Evolutionary conservation across 2,113 vertebrate genomes (phyloP).

Genomic region (Steatornis caripensis): DNA sequence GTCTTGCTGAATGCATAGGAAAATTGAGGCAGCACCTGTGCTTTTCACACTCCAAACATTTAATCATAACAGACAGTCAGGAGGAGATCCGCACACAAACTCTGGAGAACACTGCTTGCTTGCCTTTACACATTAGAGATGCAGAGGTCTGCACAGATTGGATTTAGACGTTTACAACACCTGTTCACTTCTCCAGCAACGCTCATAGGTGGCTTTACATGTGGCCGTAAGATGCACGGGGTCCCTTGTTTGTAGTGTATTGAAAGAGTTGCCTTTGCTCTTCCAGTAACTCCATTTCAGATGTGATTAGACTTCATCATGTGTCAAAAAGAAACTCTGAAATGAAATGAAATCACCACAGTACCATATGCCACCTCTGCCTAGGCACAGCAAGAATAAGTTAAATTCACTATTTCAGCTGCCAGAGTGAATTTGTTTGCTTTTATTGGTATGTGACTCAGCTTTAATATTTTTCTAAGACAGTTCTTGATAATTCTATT

Average conservation of each 20-base stretch:
- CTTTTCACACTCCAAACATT: neutral
- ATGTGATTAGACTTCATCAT: neutral
- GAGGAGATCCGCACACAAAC: neutral
- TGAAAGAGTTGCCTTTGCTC: neutral
- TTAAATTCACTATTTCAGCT: conserved; percentile 28
- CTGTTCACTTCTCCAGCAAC: neutral
- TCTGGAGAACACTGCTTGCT: neutral
- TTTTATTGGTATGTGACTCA: conserved; percentile 45
- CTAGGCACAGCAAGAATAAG: neutral
- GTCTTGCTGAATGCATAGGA: neutral
- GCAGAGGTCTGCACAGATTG: neutral
- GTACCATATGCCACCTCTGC: neutral
- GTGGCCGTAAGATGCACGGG: neutral
- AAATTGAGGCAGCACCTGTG: neutral
- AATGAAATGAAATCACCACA: conserved; percentile 30
- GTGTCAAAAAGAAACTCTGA: conserved; percentile 13
- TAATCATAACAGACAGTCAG: neutral
- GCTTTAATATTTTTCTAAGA: conserved; percentile 36
- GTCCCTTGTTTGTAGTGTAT: neutral
- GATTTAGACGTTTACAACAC: neutral
- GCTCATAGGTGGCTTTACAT: neutral
- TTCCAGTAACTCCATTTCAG: conserved; percentile 8
- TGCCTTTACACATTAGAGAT: neutral
- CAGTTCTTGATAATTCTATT: neutral
- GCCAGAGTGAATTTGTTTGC: conserved; percentile 26